Base-by-base conservation (phyloP, 2,888 invertebrate genomes). In the Cryptophagus acutangulus region DNA sequence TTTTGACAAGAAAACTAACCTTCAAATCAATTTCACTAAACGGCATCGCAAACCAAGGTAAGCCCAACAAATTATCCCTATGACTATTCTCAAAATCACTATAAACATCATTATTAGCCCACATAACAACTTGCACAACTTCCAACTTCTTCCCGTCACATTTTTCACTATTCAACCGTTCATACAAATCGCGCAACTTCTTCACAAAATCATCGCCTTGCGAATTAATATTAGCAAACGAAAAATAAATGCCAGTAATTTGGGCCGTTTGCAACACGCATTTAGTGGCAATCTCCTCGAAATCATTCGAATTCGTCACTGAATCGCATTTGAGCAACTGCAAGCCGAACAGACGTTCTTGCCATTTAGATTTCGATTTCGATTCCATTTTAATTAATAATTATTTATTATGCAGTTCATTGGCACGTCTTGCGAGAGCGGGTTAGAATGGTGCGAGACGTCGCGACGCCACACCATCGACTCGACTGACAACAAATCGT, bases 11-110 rank as follows among this genome's bases (percentile, higher is more conserved):
- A 9, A 5, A 3, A 26, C 26, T 12, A 26, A 81, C 84, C 78
- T 82, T 82, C 14, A 79, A 75, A 51, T 82, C 82, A 38, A 81
- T 80, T 61, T 83, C 81, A 45, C 78, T 76, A 63, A 80, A 81
- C 0, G 82, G 81, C 43, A 84, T 76, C 8, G 83, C 83, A 45
- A 78, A 76, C 84, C 84, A 84, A 1, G 83, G 81, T 49, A 82
- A 72, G 39, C 79, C 81, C 2, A 76, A 71, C 55, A 82, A 66
- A 57, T 77, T 78, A 46, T 73, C 72, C 2, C 75, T 71, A 62
- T 82, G 82, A 20, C 80, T 79, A 1, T 77, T 75, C 45, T 82
- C 81, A 42, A 80, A 74, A 61, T 82, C 81, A 48, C 77, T 74
- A 2, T 76, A 78, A 13, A 81, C 81, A 54, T 73, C 72, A 45